Evolutionary conservation across 1,140 invertebrate species (phyloP), one percentile per base, ranked within the genome.

Genomic region (Scaptomyza graminum): DNA sequence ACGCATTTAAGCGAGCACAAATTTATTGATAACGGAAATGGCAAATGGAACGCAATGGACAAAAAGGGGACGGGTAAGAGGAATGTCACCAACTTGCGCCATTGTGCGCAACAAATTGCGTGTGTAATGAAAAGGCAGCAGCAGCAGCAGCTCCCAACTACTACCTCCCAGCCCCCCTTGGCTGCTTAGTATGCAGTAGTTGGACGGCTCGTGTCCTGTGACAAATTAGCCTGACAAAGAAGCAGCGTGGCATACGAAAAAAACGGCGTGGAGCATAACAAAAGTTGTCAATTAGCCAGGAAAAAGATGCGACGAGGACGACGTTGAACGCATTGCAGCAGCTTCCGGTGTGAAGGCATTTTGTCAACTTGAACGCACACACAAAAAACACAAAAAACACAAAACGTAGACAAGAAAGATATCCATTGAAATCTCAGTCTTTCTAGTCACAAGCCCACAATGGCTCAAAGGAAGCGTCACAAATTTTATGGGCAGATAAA

Each of bases 311-410:
- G 62, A 56, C 54, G 8, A 8, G 39, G 62, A 56, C 54, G 78
- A 73, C 74, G 76, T 67, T 63, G 18, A 85, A 88, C 83, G 83
- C 84, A 87, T 87, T 87, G 83, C 83, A 74, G 54, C 82, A 71
- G 79, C 83, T 88, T 87, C 83, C 83, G 83, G 83, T 72, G 84
- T 88, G 83, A 87, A 87, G 88, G 72, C 83, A 88, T 80, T 87
- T 87, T 87, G 83, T 87, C 83, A 83, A 65, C 63, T 55, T 46
- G 46, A 52, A 67, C 79, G 77, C 74, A 85, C 77, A 85, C 37
- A 34, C 8, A 34, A 34, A 34, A 34, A 34, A 34, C 31, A 34
- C 7, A 34, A 8, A 34, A 31, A 31, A 31, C 2, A 22, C 18
- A 22, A 31, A 31, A 31, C 4, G 5, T 2, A 22, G 18, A 22